Evolutionary conservation across 2,113 vertebrate species (phyloP).

Genomic region (human): DNA sequence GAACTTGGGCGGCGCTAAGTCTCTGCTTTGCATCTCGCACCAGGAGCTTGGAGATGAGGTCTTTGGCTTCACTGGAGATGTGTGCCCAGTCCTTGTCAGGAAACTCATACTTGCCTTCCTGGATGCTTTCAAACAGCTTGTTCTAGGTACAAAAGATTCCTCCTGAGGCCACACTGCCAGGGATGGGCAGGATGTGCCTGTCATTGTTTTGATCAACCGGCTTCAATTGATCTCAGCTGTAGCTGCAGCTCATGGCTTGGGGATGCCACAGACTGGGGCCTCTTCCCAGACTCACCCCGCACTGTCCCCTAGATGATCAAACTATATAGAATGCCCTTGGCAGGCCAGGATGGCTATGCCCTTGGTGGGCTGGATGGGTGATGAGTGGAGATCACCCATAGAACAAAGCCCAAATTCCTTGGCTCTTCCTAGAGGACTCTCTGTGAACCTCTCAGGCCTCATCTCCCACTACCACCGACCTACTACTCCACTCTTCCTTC

Average conservation of each 20-base stretch:
- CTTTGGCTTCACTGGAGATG: conserved; percentile 93
- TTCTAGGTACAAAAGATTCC: conserved; percentile 84
- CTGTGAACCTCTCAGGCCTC: not conserved
- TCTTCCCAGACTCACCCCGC: not conserved
- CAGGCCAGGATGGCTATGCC: not conserved
- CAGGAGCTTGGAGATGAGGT: conserved; percentile 95
- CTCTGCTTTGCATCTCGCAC: conserved; percentile 94
- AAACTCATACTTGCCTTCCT: conserved; percentile 97
- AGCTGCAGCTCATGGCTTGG: not conserved
- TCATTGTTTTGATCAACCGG: not conserved
- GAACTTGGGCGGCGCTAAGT: conserved; percentile 94
- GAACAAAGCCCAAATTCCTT: not conserved
- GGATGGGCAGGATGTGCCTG: not conserved
- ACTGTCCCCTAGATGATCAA: not conserved
- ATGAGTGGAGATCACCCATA: not conserved
- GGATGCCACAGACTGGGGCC: not conserved
- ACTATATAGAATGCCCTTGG: not conserved
- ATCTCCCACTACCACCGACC: not conserved
- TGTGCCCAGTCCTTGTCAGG: conserved; percentile 96
- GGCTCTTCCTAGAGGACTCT: not conserved
- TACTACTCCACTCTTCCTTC: not conserved
- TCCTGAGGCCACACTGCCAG: conserved; percentile 28
- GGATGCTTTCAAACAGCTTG: conserved; percentile 97
- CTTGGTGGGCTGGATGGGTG: not conserved
- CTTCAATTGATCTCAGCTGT: not conserved